Evolutionary conservation across 2,888 invertebrate genomes (phyloP), one percentile per base, ranked within the genome.

Genomic region (Carpatolechia fugitivella): DNA sequence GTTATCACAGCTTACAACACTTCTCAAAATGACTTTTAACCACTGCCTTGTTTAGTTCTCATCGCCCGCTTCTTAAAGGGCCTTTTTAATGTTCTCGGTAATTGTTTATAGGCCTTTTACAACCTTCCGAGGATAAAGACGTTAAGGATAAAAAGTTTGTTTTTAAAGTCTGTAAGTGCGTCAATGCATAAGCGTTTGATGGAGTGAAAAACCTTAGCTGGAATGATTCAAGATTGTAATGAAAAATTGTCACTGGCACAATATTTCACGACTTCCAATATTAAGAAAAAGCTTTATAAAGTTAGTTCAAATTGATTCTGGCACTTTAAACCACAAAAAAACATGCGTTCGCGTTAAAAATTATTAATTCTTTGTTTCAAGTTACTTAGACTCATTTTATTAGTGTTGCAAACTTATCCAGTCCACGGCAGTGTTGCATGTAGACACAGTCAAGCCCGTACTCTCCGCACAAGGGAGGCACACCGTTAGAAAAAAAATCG

Each of bases 21-120:
- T 50, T 51, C 52, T 51, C 18, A 16, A 52, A 57, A 56, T n/a
- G n/a, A 53, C 40, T 30, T 30, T 47, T 56, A 54, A 56, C 51
- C 29, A 56, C 46, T 40, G 44, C 36, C 50, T 13, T 53, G 55
- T 51, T 58, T 58, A 35, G 38, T 52, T 18, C 18, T 55, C 41
- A 16, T 18, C 30, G 54, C 57, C n/a, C 57, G 55, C 59, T 52
- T 61, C 59, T 55, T 60, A 58, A 54, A 52, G 56, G 61, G 54
- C 58, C 56, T 54, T 59, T 60, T 62, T 59, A 60, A 59, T 54
- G 56, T 57, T 61, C 57, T 48, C 53, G 30, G 61, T 55, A 56
- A 61, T 56, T 58, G 57, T 58, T 55, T 58, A 53, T 53, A 46
- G 36, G 33, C 11, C 35, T 54, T 52, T 52, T 56, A 56, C 52